Conservation (phyloP, 2,113 vertebrate species). For the Atherinomorus stipes region DNA sequence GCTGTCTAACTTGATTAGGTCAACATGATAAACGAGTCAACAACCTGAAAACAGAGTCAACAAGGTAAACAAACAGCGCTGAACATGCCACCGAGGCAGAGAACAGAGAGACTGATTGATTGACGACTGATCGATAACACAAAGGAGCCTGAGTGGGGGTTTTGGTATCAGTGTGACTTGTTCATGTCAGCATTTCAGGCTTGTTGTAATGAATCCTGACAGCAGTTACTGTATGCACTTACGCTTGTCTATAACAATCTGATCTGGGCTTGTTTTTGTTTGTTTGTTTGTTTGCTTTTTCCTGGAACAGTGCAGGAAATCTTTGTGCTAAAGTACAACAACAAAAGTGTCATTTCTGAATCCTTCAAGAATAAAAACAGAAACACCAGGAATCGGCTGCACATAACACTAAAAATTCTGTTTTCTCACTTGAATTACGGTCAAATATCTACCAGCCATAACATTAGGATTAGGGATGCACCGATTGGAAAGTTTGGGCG, state of each 20-base stretch:
- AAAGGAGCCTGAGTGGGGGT: background rate
- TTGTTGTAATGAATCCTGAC: background rate
- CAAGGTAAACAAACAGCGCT: slow-evolving; percentile 39
- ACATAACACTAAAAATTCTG: no score
- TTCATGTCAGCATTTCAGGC: background rate
- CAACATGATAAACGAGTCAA: slow-evolving; percentile 41
- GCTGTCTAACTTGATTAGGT: slow-evolving; percentile 37
- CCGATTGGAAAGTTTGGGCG: no score
- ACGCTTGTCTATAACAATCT: background rate
- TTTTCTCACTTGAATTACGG: no score
- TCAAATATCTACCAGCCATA: no score
- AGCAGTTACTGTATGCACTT: background rate
- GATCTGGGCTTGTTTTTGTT: background rate
- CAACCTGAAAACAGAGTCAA: slow-evolving; percentile 43
- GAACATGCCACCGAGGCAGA: slow-evolving; percentile 22
- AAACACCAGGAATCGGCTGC: no score
- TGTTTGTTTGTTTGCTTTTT: background rate
- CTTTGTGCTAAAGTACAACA: no score
- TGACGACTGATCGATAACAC: slow-evolving; percentile 18
- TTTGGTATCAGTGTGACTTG: background rate
- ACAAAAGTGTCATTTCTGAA: no score
- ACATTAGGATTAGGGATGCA: no score
- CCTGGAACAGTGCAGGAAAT: no score
- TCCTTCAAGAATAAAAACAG: no score
- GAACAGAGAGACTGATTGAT: slow-evolving; percentile 35